Evolutionary conservation across 2,888 invertebrate species (phyloP).

Genomic region (Polyommatus icarus): DNA sequence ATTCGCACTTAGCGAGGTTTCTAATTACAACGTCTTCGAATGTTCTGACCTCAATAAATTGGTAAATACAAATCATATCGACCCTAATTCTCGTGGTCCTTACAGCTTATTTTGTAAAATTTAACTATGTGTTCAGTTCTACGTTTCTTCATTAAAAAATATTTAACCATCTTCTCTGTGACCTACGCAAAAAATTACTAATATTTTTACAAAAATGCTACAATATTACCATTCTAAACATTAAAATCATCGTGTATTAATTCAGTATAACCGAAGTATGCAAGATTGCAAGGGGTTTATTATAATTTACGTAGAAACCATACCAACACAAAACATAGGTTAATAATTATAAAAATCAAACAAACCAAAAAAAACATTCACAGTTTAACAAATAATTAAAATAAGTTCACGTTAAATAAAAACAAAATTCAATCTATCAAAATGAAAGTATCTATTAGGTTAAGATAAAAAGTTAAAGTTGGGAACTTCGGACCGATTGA

Average conservation of each 20-base stretch:
- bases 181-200: no score
- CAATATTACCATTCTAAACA: no score
- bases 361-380: background rate
- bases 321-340: background rate
- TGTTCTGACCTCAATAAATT: background rate
- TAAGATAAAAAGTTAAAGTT: slow-evolving; percentile 6
- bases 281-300: no score
- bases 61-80: background rate
- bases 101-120: background rate
- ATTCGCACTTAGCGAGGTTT: slow-evolving; percentile 5
- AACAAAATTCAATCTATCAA: background rate
- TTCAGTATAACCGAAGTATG: background rate
- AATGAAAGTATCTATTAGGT: slow-evolving; percentile 7
- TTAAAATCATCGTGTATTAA: no score
- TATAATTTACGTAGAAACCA: background rate
- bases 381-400: background rate
- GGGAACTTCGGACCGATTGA: background rate
- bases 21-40: slow-evolving; percentile 15
- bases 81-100: background rate
- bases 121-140: no score
- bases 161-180: no score
- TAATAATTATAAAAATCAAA: background rate
- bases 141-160: no score
- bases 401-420: background rate
- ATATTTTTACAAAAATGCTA: no score